These are phyloP conservation scores for Avahi laniger DNA, from an alignment of 2,797 vertebrate species.

Conservation along the genomic window DNA sequence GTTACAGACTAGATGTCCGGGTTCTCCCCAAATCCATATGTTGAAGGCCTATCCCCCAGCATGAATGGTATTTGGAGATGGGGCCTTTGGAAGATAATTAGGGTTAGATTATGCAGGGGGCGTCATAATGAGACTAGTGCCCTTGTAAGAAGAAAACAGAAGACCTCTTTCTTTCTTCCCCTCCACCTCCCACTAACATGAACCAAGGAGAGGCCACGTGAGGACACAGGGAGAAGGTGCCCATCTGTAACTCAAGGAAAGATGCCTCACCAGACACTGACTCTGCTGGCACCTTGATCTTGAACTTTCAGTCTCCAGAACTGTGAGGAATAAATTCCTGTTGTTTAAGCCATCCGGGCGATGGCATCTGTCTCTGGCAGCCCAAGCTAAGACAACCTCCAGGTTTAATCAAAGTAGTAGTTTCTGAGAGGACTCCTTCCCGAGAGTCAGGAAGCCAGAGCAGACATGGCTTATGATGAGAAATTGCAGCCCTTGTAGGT, in stretches of 20 bases:
- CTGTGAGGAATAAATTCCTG: background rate
- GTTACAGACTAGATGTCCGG: background rate
- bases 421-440: background rate
- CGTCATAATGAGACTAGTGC: background rate
- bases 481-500: accelerated
- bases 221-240: background rate
- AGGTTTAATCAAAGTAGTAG: background rate
- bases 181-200: background rate
- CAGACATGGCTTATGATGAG: background rate
- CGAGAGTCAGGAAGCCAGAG: background rate
- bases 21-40: background rate
- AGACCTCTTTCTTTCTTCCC: background rate
- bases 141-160: background rate
- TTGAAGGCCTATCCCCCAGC: background rate
- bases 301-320: background rate
- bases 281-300: background rate
- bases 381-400: background rate
- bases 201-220: background rate
- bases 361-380: background rate
- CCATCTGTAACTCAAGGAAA: background rate
- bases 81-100: background rate
- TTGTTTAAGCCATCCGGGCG: background rate
- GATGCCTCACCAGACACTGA: background rate
- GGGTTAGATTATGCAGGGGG: background rate
- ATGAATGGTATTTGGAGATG: background rate